These are phyloP conservation scores for Plestiodon gilberti DNA, from an alignment of 2,113 vertebrate genomes.

Conservation along the genomic window DNA sequence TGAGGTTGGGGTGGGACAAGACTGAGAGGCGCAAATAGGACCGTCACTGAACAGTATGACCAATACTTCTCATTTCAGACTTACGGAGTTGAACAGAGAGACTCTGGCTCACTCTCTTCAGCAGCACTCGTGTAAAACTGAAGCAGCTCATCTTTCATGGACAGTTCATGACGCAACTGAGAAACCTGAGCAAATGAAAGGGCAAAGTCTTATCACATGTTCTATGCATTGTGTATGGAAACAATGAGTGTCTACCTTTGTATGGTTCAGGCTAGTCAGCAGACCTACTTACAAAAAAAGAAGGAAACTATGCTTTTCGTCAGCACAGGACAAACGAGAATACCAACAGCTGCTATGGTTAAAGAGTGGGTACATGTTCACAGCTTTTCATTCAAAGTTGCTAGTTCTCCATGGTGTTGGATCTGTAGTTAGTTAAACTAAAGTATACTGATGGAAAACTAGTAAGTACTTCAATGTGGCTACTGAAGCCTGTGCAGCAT, in stretches of 20 bases:
- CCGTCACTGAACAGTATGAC: not conserved
- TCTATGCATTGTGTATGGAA: not conserved
- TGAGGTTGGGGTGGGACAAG: not conserved
- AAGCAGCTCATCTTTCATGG: constrained; percentile 97
- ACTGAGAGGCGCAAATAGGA: not conserved
- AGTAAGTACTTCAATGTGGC: not conserved
- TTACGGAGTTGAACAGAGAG: constrained; percentile 90
- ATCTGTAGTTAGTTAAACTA: not conserved
- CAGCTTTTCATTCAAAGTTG: not conserved
- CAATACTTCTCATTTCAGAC: constrained; percentile 36
- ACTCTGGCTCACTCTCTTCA: constrained; percentile 94
- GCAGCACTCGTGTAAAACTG: constrained; percentile 96
- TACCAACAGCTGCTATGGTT: not conserved
- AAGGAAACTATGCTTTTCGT: not conserved
- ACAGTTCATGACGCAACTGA: constrained; percentile 94
- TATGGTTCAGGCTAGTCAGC: constrained; percentile 15
- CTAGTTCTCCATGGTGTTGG: not conserved
- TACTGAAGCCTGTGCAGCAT: not conserved
- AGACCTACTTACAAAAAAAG: not conserved
- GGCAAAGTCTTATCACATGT: not conserved
- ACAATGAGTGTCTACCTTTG: not conserved
- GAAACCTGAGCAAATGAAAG: constrained; percentile 83
- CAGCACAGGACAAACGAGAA: not conserved
- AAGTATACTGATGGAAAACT: not conserved
- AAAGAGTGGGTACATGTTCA: not conserved